Conservation (phyloP, 2,888 invertebrate species). For the Cantharis rufa region DNA sequence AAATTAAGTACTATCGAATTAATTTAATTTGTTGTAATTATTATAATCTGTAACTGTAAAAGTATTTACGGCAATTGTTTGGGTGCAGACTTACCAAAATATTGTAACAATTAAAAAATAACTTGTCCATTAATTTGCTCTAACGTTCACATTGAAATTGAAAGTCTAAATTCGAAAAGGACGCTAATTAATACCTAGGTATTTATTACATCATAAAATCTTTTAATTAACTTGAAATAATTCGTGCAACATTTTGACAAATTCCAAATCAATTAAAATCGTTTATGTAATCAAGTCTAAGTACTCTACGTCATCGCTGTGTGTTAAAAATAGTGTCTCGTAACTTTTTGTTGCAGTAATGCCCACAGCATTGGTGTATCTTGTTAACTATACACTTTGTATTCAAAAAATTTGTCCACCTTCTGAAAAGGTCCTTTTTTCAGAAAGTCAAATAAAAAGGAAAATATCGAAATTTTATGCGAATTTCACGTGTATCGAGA, state of each 20-base stretch:
- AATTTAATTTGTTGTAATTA: background rate
- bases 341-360: background rate
- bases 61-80: background rate
- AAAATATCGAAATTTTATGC: too few relatives aligned
- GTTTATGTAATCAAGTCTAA: background rate
- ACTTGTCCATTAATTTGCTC: too few relatives aligned
- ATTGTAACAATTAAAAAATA: too few relatives aligned
- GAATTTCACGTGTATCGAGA: too few relatives aligned
- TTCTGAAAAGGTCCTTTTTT: too few relatives aligned
- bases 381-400: background rate
- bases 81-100: background rate
- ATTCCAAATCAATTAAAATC: background rate
- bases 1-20: background rate
- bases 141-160: too few relatives aligned
- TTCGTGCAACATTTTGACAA: background rate
- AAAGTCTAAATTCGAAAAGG: too few relatives aligned
- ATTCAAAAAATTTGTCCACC: too few relatives aligned
- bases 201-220: background rate
- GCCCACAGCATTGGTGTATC: background rate
- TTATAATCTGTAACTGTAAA: background rate
- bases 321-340: background rate
- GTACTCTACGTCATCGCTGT: background rate
- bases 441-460: too few relatives aligned
- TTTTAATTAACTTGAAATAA: background rate
- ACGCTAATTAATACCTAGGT: too few relatives aligned